Evolutionary conservation across 30 jellyfish, hydroid and myxozoan genomes (phyloP).

Genomic region (Turritopsis rubra): DNA sequence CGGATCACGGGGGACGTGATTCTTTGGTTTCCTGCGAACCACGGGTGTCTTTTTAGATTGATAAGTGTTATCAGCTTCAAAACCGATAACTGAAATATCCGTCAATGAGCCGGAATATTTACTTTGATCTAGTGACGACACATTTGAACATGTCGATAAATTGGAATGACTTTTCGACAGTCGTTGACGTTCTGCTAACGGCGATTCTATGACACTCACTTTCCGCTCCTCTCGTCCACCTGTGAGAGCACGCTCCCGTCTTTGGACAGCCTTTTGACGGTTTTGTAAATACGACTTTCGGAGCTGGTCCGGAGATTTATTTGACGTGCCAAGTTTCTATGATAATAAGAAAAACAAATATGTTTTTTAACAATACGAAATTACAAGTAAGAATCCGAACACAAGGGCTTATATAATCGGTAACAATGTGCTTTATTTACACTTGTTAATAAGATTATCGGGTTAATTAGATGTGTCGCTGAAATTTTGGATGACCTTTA

Average conservation of each 20-base stretch:
- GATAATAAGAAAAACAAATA: background rate
- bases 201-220: background rate
- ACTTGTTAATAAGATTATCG: background rate
- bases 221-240: background rate
- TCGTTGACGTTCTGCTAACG: background rate
- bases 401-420: background rate
- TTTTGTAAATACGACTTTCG: slow-evolving; percentile 23
- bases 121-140: slow-evolving; percentile 8
- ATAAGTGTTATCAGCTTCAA: background rate
- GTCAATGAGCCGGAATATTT: slow-evolving; percentile 13
- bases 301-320: slow-evolving; percentile 17
- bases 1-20: slow-evolving; percentile 21
- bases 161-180: background rate
- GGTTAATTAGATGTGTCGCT: background rate
- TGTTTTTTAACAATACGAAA: background rate
- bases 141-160: background rate
- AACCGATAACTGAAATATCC: slow-evolving; percentile 5
- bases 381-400: background rate
- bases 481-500: background rate
- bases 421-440: background rate
- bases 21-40: background rate
- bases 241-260: slow-evolving; percentile 16
- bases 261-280: slow-evolving; percentile 24
- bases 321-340: slow-evolving; percentile 32
- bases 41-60: background rate